Evolutionary conservation across 2,888 invertebrate genomes (phyloP).

Genomic region (Nesidiocoris tenuis): DNA sequence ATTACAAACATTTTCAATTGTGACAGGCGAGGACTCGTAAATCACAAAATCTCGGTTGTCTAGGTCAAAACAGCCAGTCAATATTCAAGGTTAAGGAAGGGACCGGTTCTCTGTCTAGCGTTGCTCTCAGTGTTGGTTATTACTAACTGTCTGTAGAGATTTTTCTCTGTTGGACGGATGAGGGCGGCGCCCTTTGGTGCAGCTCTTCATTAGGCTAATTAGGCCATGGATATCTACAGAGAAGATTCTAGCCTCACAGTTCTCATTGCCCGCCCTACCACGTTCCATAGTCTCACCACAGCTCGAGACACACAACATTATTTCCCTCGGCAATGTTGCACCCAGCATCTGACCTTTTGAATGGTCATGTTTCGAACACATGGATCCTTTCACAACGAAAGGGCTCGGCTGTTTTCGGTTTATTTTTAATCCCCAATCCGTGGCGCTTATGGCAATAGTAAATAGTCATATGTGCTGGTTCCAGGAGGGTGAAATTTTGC

Average conservation of each 20-base stretch:
- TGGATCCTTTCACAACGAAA: background rate
- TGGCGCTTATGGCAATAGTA: too few relatives aligned
- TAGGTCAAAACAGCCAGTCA: background rate
- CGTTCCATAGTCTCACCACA: too few relatives aligned
- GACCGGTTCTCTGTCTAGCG: background rate
- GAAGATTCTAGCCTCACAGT: background rate
- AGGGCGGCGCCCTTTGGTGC: background rate
- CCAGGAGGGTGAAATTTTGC: too few relatives aligned
- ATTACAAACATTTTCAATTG: too few relatives aligned
- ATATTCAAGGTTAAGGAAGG: background rate
- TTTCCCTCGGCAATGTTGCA: background rate
- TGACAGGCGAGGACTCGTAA: too few relatives aligned
- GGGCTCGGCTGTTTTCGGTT: too few relatives aligned
- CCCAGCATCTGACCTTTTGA: background rate
- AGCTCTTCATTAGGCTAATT: background rate
- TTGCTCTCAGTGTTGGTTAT: background rate
- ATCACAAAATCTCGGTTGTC: too few relatives aligned
- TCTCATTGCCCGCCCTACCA: background rate
- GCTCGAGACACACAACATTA: background rate
- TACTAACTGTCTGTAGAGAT: background rate
- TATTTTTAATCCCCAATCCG: too few relatives aligned
- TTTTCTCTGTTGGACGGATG: background rate
- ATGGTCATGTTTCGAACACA: background rate
- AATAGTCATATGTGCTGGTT: too few relatives aligned
- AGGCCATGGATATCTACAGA: too few relatives aligned